These are phyloP conservation scores for Trichopria drosophilae DNA, from an alignment of 2,888 invertebrate species.

Conservation along the genomic window DNA sequence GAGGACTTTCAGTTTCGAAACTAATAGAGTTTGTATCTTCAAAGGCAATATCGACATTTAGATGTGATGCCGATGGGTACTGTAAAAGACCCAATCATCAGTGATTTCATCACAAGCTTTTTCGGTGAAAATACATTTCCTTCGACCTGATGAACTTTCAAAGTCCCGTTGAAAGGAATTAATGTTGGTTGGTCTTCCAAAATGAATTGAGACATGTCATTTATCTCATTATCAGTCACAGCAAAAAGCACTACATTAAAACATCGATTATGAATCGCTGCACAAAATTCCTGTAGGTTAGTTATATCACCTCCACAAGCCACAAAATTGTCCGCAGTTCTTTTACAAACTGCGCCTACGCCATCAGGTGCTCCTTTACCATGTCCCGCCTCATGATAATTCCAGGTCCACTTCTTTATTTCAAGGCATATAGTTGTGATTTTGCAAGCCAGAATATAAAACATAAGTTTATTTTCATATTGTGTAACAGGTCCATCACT, in stretches of 20 bases:
- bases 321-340: neutral
- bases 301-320: neutral
- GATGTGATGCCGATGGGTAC: neutral
- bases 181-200: neutral
- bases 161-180: neutral
- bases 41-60: neutral
- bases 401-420: neutral
- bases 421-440: neutral
- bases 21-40: too few relatives aligned
- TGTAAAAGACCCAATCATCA: neutral
- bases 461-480: conserved; percentile 42
- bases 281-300: neutral
- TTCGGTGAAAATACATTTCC: conserved; percentile 1
- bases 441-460: conserved; percentile 4
- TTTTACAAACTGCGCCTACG: neutral
- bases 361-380: neutral
- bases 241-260: neutral
- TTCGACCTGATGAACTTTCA: neutral
- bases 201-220: neutral
- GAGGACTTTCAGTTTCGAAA: too few relatives aligned
- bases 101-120: neutral
- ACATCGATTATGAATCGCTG: neutral
- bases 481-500: conserved; percentile 49
- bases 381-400: neutral
- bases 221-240: neutral